phyloP scores from a whole-genome alignment of 1,140 invertebrate genomes.

The Hestina assimilis region DNA sequence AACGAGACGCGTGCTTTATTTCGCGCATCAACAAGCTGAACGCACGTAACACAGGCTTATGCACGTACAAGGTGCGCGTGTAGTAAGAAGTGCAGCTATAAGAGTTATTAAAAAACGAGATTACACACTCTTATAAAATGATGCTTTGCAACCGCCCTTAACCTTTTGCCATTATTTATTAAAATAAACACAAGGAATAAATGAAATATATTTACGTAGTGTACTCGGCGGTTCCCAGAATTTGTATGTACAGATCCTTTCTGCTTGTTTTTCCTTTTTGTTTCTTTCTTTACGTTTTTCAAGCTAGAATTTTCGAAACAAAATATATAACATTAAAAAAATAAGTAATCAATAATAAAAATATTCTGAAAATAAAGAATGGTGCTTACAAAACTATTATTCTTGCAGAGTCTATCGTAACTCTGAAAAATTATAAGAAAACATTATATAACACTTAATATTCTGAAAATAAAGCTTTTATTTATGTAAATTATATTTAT shows the following conservation, averaged over 20 bases:
- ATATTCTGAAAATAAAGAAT: not conserved
- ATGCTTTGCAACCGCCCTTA: too few relatives aligned
- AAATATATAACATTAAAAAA: not conserved
- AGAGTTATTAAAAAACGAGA: not conserved
- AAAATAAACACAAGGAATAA: not conserved
- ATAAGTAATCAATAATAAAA: not conserved
- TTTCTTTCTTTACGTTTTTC: slow-evolving; percentile 58
- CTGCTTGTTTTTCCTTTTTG: slow-evolving; percentile 48
- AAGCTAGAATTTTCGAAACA: slow-evolving; percentile 37
- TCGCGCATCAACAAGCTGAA: too few relatives aligned
- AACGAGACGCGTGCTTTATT: too few relatives aligned
- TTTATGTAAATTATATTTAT: too few relatives aligned
- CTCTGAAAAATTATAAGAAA: slow-evolving; percentile 42
- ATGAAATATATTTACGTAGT: slow-evolving; percentile 47
- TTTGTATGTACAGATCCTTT: slow-evolving; percentile 62
- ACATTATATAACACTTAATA: too few relatives aligned
- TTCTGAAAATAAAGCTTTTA: too few relatives aligned
- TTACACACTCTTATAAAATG: not conserved
- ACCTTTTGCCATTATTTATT: too few relatives aligned
- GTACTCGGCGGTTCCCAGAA: slow-evolving; percentile 70
- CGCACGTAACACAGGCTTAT: too few relatives aligned
- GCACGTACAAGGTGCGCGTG: too few relatives aligned
- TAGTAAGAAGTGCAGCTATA: too few relatives aligned
- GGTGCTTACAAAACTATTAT: slow-evolving; percentile 51
- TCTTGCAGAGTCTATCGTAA: slow-evolving; percentile 46